These are phyloP conservation scores for Ooceraea biroi DNA, from an alignment of 1,140 invertebrate species.

Conservation along the genomic window DNA sequence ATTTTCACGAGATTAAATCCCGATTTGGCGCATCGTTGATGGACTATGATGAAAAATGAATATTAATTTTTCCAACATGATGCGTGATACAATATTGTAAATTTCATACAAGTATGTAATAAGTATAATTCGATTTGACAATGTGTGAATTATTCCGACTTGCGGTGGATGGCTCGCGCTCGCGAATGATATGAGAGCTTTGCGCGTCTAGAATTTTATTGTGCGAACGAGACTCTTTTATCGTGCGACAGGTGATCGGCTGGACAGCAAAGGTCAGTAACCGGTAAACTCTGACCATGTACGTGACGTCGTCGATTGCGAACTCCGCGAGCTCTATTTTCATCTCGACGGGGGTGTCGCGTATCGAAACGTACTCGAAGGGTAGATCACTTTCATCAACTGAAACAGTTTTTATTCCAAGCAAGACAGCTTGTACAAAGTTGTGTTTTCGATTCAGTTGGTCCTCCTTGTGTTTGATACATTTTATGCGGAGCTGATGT, in stretches of 20 bases:
- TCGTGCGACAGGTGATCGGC: conserved; percentile 64
- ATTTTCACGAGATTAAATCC: background rate
- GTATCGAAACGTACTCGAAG: background rate
- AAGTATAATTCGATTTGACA: too few species aligned
- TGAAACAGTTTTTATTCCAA: too few species aligned
- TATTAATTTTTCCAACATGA: too few species aligned
- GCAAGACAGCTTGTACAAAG: too few species aligned
- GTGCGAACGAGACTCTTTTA: background rate
- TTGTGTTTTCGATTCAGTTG: too few species aligned
- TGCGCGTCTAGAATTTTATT: conserved; percentile 32
- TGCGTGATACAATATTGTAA: too few species aligned
- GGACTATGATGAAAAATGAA: too few species aligned
- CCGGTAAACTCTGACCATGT: conserved; percentile 64
- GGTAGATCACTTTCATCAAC: background rate
- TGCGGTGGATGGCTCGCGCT: conserved; percentile 15
- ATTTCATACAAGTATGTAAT: too few species aligned
- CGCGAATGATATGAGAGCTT: background rate
- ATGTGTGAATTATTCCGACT: too few species aligned
- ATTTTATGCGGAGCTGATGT: too few species aligned
- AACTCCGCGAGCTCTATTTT: conserved; percentile 56
- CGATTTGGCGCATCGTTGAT: too few species aligned
- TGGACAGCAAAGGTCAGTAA: conserved; percentile 61
- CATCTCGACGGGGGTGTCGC: background rate
- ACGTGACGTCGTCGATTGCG: conserved; percentile 64
- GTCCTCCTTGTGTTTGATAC: too few species aligned